Percentiles rank a stretch among this genome's conserved stretches.
Conservation (phyloP, 2,888 invertebrate species). For the Myopa tessellatipennis region DNA sequence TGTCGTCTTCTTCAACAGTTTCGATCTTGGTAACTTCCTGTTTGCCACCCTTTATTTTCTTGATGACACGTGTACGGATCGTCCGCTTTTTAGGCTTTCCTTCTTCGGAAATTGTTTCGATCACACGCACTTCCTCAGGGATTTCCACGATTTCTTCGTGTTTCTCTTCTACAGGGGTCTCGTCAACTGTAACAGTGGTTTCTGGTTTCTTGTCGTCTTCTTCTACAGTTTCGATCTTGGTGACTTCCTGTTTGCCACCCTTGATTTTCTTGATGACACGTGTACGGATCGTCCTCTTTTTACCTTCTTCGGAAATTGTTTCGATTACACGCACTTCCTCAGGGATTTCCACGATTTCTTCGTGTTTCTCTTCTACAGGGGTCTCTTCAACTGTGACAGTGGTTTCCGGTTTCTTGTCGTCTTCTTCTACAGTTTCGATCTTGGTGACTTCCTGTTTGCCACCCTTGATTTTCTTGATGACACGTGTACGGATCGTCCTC, state of each 20-base stretch:
- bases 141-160: conserved; percentile 14
- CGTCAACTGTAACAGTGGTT: conserved; percentile 23
- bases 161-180: neutral
- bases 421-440: conserved; percentile 31
- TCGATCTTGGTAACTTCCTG: conserved; percentile 32
- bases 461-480: conserved; percentile 23
- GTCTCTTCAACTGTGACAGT: conserved; percentile 19
- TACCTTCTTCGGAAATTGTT: conserved; percentile 22
- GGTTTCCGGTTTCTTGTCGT: conserved; percentile 23
- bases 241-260: conserved; percentile 26
- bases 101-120: conserved; percentile 32
- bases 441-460: conserved; percentile 24
- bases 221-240: conserved; percentile 30
- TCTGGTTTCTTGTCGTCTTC: conserved; percentile 31
- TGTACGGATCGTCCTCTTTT: conserved; percentile 18
- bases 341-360: conserved; percentile 8
- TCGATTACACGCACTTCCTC: conserved; percentile 27
- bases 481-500: conserved; percentile 15
- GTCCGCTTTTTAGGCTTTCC: conserved; percentile 23
- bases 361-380: conserved; percentile 9
- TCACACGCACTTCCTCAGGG: conserved; percentile 19
- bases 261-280: conserved; percentile 28
- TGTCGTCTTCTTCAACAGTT: conserved; percentile 35
- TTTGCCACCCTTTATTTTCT: conserved; percentile 30
- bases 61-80: conserved; percentile 31